phyloP scores from a whole-genome alignment of 2,888 invertebrate genomes.

The Lithophane ornitopus region DNA sequence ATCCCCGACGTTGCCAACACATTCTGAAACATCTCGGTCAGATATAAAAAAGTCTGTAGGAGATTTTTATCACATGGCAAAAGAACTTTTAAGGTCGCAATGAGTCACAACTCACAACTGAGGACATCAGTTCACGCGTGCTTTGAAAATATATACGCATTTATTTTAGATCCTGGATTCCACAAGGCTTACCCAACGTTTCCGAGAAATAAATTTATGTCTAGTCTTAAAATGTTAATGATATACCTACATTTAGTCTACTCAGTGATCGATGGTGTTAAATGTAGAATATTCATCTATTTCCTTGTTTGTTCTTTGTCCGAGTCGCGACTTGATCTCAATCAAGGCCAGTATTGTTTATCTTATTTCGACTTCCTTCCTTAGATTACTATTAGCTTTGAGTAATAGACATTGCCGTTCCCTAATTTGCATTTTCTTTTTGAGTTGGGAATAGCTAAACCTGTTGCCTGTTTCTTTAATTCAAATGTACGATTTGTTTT shows the following conservation, averaged over 20 bases:
- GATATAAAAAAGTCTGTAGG: slow-evolving; percentile 58
- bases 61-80: slow-evolving; percentile 54
- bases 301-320: slow-evolving; percentile 68
- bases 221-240: slow-evolving; percentile 56
- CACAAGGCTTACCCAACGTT: slow-evolving; percentile 65
- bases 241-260: background rate
- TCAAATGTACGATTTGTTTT: slow-evolving; percentile 38
- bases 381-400: slow-evolving; percentile 56
- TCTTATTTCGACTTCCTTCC: slow-evolving; percentile 71
- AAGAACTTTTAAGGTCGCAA: slow-evolving; percentile 61
- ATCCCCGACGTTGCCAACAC: slow-evolving; percentile 60
- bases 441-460: slow-evolving; percentile 28
- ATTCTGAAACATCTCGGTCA: slow-evolving; percentile 56
- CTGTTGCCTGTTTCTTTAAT: slow-evolving; percentile 41
- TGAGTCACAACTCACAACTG: slow-evolving; percentile 67
- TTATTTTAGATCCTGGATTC: slow-evolving; percentile 72
- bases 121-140: slow-evolving; percentile 67
- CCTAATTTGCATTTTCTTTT: slow-evolving; percentile 59
- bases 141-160: slow-evolving; percentile 66
- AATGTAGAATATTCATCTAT: slow-evolving; percentile 56
- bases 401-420: slow-evolving; percentile 52
- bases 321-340: slow-evolving; percentile 53
- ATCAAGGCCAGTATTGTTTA: slow-evolving; percentile 70
- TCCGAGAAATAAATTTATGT: slow-evolving; percentile 65
- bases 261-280: slow-evolving; percentile 39